A percentile compares a stretch with the other conserved stretches of the same genome.
Conservation (phyloP, 2,797 vertebrate genomes). For the Spinus olivaceus region DNA sequence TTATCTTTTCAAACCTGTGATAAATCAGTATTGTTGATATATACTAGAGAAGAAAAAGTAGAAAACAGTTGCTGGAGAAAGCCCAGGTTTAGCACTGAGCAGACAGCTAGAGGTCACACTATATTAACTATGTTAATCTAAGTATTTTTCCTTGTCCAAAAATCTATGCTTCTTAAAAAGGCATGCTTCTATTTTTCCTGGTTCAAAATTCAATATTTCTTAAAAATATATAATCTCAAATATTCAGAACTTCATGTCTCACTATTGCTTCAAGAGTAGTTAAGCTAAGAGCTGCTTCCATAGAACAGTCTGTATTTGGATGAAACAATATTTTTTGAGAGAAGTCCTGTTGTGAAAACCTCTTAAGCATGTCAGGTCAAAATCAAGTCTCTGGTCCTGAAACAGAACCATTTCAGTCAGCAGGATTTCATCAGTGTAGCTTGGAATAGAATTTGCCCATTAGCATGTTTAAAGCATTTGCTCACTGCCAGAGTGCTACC, state of each 20-base stretch:
- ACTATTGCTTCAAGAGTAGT: background rate
- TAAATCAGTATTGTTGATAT: background rate
- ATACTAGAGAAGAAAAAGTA: background rate
- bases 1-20: background rate
- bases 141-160: background rate
- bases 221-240: background rate
- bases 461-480: slow-evolving; percentile 4
- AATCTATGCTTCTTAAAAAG: background rate
- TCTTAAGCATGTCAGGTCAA: background rate
- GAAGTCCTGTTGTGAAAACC: background rate
- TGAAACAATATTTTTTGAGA: background rate
- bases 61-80: background rate
- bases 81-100: background rate
- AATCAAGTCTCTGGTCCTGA: background rate
- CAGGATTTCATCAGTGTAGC: background rate
- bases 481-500: background rate
- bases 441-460: background rate
- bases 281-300: background rate
- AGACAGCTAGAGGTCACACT: background rate
- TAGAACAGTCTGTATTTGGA: background rate
- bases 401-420: slow-evolving; percentile 21
- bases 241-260: background rate
- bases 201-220: background rate
- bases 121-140: background rate
- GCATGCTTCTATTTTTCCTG: background rate